phyloP scores from a whole-genome alignment of 1,140 invertebrate species.

The Drosophila pruinosa region DNA sequence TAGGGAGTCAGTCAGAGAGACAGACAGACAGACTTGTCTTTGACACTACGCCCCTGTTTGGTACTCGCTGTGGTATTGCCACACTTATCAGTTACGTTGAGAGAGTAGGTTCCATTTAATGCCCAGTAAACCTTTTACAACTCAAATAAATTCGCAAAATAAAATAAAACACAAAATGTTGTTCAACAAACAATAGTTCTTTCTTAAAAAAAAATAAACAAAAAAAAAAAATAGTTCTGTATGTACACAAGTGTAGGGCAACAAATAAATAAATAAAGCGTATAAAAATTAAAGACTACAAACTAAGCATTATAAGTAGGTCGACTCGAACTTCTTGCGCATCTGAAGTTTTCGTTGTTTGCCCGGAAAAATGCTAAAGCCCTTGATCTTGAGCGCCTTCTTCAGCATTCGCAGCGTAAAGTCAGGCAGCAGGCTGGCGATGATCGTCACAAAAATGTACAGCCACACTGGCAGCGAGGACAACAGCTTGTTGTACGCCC shows the following conservation, averaged over 20 bases:
- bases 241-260: conserved; percentile 47
- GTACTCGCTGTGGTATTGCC: neutral
- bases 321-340: conserved; percentile 64
- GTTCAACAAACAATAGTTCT: conserved; percentile 48
- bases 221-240: conserved; percentile 23
- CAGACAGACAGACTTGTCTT: neutral
- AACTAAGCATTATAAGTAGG: conserved; percentile 56
- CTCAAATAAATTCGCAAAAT: neutral
- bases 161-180: neutral
- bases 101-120: neutral
- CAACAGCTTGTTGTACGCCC: conserved; percentile 86
- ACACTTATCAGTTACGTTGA: neutral
- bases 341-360: conserved; percentile 60
- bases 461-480: conserved; percentile 86
- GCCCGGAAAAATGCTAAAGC: conserved; percentile 69
- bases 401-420: conserved; percentile 79
- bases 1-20: neutral
- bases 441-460: conserved; percentile 84
- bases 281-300: conserved; percentile 24
- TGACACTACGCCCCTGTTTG: neutral
- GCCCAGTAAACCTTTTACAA: neutral
- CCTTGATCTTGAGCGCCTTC: conserved; percentile 61
- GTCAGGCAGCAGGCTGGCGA: conserved; percentile 86
- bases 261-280: conserved; percentile 69
- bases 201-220: conserved; percentile 38